phyloP scores from a whole-genome alignment of 1,140 invertebrate species.

The Hylaeus volcanicus region DNA sequence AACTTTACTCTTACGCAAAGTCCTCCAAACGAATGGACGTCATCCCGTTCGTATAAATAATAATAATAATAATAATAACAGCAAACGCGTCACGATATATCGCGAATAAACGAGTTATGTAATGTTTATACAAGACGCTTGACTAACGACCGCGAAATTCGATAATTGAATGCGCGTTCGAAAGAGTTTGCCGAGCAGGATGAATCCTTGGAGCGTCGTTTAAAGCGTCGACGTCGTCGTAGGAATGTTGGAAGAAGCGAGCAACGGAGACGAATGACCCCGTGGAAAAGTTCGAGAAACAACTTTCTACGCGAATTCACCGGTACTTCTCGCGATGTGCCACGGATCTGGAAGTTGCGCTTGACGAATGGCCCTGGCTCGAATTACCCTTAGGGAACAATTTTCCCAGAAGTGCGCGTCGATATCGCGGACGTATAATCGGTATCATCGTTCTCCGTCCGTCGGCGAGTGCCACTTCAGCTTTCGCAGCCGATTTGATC shows the following conservation, averaged over 20 bases:
- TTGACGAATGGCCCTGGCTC: neutral
- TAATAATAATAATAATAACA: too few species aligned
- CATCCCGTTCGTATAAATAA: too few species aligned
- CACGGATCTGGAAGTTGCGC: neutral
- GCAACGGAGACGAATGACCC: constrained; percentile 1
- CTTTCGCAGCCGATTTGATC: constrained; percentile 11
- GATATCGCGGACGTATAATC: neutral
- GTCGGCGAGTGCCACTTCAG: neutral
- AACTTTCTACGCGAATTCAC: neutral
- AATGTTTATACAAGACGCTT: too few species aligned
- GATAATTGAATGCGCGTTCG: neutral
- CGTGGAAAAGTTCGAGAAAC: neutral
- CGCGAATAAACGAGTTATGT: too few species aligned
- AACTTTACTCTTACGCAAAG: too few species aligned
- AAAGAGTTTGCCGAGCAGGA: neutral
- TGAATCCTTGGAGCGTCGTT: neutral
- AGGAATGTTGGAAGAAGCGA: neutral
- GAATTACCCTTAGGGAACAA: constrained; percentile 6
- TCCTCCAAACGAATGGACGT: too few species aligned
- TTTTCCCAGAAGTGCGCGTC: neutral
- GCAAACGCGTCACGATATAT: too few species aligned
- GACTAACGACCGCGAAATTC: neutral
- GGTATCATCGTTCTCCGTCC: neutral
- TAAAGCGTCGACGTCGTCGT: neutral
- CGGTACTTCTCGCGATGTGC: neutral